Evolutionary conservation across 2,797 vertebrate genomes (phyloP), one percentile per base, ranked within the genome.

Genomic region (Myiotriccus ornatus): DNA sequence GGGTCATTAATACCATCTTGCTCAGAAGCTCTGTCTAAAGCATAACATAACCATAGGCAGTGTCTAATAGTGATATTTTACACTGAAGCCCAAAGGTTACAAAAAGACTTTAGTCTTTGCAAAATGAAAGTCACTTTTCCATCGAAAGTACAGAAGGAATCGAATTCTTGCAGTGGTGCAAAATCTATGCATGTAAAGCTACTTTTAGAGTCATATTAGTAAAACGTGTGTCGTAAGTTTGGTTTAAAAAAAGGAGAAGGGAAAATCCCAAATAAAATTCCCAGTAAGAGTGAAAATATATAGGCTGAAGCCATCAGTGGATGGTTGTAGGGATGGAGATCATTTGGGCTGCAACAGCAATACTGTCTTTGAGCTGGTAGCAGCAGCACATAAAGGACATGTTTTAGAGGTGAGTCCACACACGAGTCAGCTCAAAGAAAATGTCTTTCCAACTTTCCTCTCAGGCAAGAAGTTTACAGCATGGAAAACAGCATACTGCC

Each of bases 11-110:
- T 67, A 59, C 28, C 1, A 0, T 53, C 46, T 78, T 77, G 34
- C 37, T 85, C 30, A 50, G 53, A 83, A 84, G 69, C 56, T 71
- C 39, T 52, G 28, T 84, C 34, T 77, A 82, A 79, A 79, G 34
- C 35, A 15, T 78, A 91, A 64, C 50, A 74, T 55, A 59, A 87
- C 87, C 50, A 71, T 1, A 2, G 50, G 32, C 57, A 86, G 13
- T 25, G 23, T 59, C 68, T 75, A 52, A 50, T 59, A 78, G 76
- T 60, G 35, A 13, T 50, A 84, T 37, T 95, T 86, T 78, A 89
- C n/a, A 63, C 50, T 47, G 39, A 86, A 87, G 68, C 34, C 79
- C 65, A 90, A 83, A 95, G 55, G 82, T 84, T 94, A 92, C 14
- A 47, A 47, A 86, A 87, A 87, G 7, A 84, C 32, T 64, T 90